Percentiles rank a stretch among this genome's conserved stretches.
Evolutionary conservation across 2,797 vertebrate genomes (phyloP).

Genomic region (Gouania willdenowi): DNA sequence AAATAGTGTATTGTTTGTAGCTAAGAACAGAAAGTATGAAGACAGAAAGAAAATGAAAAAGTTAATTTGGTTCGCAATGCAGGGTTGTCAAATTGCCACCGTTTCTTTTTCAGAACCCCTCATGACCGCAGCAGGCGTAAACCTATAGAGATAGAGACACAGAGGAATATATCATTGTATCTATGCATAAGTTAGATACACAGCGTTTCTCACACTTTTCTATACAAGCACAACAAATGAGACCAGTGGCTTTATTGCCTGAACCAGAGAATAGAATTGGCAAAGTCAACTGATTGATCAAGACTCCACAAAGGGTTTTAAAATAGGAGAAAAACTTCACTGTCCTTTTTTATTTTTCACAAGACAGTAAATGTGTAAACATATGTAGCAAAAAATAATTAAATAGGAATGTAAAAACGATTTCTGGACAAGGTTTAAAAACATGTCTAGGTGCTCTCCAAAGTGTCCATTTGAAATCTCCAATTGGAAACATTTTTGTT

Average conservation of each 20-base stretch:
- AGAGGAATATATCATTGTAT: too few species aligned
- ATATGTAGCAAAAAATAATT: too few species aligned
- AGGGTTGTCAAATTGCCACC: conserved; percentile 36
- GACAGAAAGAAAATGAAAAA: conserved; percentile 42
- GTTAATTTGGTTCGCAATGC: conserved; percentile 38
- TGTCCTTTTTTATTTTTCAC: too few species aligned
- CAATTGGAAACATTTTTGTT: too few species aligned
- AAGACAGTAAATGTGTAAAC: too few species aligned
- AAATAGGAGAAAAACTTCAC: too few species aligned
- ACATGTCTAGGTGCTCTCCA: too few species aligned
- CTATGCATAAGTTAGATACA: neutral
- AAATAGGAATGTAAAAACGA: too few species aligned
- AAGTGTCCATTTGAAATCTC: too few species aligned
- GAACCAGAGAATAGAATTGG: conserved; percentile 3
- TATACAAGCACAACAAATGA: conserved; percentile 18
- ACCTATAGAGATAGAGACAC: conserved; percentile 29
- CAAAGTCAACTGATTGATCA: neutral
- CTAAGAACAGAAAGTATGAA: conserved; percentile 33
- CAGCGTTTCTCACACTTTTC: conserved; percentile 6
- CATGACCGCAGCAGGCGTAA: conserved; percentile 24
- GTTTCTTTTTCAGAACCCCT: conserved; percentile 37
- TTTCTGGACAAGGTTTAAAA: too few species aligned
- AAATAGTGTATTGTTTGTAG: conserved; percentile 68
- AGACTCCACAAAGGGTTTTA: too few species aligned
- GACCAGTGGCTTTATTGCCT: conserved; percentile 8